A percentile compares a stretch with the other conserved stretches of the same genome.
These are phyloP conservation scores for Agapornis canus DNA, from an alignment of 2,797 vertebrate species.

Conservation along the genomic window DNA sequence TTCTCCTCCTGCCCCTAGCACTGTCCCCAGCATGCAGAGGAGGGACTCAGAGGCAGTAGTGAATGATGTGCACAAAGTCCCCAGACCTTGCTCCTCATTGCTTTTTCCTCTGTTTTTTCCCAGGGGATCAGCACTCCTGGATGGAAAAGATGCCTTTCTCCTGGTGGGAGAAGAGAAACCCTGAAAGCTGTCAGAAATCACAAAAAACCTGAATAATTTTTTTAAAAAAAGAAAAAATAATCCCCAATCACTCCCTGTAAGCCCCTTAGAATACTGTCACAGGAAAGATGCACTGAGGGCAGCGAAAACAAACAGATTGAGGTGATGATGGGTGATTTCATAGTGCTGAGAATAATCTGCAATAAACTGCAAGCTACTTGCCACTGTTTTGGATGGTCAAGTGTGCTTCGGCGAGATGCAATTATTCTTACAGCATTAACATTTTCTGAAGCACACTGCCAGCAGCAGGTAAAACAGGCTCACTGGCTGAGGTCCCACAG, in stretches of 20 bases:
- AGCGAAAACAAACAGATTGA: neutral
- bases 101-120: neutral
- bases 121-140: neutral
- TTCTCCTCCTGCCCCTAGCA: neutral
- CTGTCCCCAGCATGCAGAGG: neutral
- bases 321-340: neutral
- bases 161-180: neutral
- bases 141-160: neutral
- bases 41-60: neutral
- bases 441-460: neutral
- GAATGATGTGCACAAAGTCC: neutral
- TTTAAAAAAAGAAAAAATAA: neutral
- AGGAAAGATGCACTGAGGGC: neutral
- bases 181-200: neutral
- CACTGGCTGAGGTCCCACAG: neutral
- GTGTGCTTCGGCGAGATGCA: neutral
- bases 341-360: neutral
- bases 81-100: accelerated
- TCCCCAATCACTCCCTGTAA: neutral
- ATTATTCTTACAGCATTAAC: neutral
- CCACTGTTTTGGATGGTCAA: neutral
- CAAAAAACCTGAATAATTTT: neutral
- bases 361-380: neutral
- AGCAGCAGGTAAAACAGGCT: neutral
- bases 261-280: neutral